Conservation (phyloP, 2,797 vertebrate genomes). For the Ctenosaura bakeri region DNA sequence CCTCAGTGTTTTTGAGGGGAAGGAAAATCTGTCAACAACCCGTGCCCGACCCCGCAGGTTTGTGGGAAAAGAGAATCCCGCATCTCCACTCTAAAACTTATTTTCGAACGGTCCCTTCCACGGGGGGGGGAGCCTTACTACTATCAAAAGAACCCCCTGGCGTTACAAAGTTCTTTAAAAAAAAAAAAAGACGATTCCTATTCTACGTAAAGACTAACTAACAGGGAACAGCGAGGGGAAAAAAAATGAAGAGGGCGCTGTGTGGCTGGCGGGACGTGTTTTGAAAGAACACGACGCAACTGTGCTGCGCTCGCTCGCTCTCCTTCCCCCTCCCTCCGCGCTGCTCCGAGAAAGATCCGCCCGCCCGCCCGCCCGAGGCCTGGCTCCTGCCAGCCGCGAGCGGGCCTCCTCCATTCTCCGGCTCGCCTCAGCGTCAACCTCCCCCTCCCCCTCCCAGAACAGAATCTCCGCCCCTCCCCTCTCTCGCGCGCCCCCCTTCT, state of each 20-base stretch:
- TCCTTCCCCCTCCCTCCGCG: too few species aligned
- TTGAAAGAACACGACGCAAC: slow-evolving; percentile 11
- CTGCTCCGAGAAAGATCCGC: too few species aligned
- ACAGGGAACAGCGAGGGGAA: too few species aligned
- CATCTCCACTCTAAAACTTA: neutral
- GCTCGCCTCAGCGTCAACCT: slow-evolving; percentile 17
- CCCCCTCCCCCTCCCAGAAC: neutral
- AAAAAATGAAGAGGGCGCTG: neutral
- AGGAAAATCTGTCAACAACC: neutral
- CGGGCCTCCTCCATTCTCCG: slow-evolving; percentile 15
- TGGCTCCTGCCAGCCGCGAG: neutral
- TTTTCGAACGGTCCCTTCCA: neutral
- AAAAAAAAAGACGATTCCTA: neutral
- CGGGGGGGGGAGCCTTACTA: too few species aligned
- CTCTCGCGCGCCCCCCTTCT: neutral
- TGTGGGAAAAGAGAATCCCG: too few species aligned
- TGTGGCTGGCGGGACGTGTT: neutral
- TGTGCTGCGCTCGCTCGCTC: neutral
- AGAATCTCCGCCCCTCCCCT: slow-evolving; percentile 52
- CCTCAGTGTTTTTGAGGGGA: too few species aligned
- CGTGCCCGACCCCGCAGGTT: neutral
- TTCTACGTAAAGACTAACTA: neutral
- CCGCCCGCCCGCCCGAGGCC: neutral
- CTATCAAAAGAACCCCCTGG: neutral
- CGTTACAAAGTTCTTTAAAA: neutral